Conservation (phyloP, 2,888 invertebrate species). For the Tetanocera ferruginea region DNA sequence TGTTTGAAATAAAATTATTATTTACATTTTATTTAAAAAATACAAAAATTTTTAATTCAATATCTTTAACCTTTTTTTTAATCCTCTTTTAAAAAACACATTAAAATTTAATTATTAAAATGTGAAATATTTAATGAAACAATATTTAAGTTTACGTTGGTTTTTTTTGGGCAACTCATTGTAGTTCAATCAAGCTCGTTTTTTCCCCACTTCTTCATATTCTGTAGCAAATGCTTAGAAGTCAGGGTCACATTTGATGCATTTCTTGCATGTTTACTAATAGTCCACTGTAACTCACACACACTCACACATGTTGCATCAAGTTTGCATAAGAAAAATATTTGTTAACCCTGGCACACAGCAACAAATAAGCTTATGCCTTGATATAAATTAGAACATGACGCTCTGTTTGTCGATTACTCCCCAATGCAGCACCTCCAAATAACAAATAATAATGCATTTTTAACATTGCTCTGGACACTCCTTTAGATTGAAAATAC, state of each 20-base stretch:
- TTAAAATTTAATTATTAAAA: too few relatives aligned
- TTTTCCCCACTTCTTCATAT: not conserved
- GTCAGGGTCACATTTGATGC: conserved; percentile 59
- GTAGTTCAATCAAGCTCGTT: not conserved
- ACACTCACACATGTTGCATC: conserved; percentile 3
- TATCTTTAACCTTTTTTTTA: too few relatives aligned
- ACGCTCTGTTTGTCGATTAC: not conserved
- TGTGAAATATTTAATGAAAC: too few relatives aligned
- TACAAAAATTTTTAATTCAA: too few relatives aligned
- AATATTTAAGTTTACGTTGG: too few relatives aligned
- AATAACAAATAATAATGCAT: too few relatives aligned
- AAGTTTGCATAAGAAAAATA: not conserved
- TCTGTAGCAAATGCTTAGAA: conserved; percentile 18
- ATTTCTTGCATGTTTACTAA: conserved; percentile 57
- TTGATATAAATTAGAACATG: not conserved
- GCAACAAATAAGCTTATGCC: not conserved
- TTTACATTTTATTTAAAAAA: too few relatives aligned
- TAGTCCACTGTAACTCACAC: conserved; percentile 1
- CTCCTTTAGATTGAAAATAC: conserved; percentile 11
- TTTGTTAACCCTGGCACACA: not conserved
- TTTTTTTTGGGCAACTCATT: not conserved
- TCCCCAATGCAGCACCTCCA: not conserved
- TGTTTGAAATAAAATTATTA: too few relatives aligned
- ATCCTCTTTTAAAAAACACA: too few relatives aligned
- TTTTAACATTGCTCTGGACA: not conserved